A percentile compares a stretch with the other conserved stretches of the same genome.
phyloP scores from a whole-genome alignment of 2,113 vertebrate genomes.

The Hemiscyllium ocellatum region DNA sequence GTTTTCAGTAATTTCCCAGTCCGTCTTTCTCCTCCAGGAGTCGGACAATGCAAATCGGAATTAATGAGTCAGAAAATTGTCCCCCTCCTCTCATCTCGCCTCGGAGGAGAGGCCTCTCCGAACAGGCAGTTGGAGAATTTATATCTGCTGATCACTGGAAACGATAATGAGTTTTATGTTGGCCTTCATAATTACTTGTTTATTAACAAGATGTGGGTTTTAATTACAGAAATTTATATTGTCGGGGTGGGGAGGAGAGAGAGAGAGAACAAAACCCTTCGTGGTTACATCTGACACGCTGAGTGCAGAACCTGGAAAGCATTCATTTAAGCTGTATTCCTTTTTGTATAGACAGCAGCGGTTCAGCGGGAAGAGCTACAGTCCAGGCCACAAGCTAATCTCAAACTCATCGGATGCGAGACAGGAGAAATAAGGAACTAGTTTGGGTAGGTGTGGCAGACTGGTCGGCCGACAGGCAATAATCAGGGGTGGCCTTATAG shows the following conservation, averaged over 20 bases:
- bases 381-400: neutral
- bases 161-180: neutral
- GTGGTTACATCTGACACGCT: neutral
- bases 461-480: neutral
- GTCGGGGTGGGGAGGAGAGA: too few species aligned
- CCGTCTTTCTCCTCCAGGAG: neutral
- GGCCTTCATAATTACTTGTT: neutral
- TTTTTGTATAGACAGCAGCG: neutral
- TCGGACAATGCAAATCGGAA: slow-evolving; percentile 20
- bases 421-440: neutral
- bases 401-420: neutral
- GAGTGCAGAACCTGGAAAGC: neutral
- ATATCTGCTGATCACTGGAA: neutral
- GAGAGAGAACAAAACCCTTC: neutral
- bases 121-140: neutral
- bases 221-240: neutral
- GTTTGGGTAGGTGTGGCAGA: neutral
- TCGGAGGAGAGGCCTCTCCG: neutral
- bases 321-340: neutral
- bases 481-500: neutral
- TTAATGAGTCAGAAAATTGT: neutral
- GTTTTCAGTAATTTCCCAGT: slow-evolving; percentile 11
- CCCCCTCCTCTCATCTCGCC: neutral
- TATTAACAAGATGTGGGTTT: neutral
- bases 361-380: neutral